These are phyloP conservation scores for Tigriopus californicus DNA, from an alignment of 2,888 invertebrate genomes.

Conservation along the genomic window DNA sequence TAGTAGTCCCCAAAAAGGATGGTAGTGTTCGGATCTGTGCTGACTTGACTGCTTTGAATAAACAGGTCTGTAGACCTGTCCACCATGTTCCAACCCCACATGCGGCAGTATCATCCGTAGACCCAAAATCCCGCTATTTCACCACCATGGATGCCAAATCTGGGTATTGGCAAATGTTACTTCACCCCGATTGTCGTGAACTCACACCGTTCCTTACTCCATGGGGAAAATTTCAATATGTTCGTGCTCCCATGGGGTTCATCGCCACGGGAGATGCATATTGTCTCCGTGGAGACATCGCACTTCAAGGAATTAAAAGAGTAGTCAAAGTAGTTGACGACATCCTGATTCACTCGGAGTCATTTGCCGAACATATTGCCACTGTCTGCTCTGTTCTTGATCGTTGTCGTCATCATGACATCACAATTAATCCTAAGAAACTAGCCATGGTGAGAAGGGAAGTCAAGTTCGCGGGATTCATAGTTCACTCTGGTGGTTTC, in stretches of 20 bases:
- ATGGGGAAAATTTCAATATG: not conserved
- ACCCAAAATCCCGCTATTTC: not conserved
- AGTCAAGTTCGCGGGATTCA: not conserved
- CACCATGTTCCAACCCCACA: constrained; percentile 12
- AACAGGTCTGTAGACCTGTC: constrained; percentile 4
- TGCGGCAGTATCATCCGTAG: constrained; percentile 6
- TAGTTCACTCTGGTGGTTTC: not conserved
- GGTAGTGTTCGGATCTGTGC: not conserved
- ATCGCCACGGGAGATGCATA: constrained; percentile 10
- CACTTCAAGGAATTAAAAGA: constrained; percentile 10
- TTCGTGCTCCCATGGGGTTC: constrained; percentile 15
- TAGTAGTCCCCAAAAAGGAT: constrained; percentile 5
- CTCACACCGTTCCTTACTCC: constrained; percentile 10
- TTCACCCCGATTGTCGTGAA: not conserved
- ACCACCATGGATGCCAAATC: constrained; percentile 4
- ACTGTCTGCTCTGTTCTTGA: not conserved
- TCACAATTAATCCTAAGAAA: constrained; percentile 1
- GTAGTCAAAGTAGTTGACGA: constrained; percentile 11
- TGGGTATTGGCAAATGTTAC: constrained; percentile 15
- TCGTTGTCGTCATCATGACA: constrained; percentile 6
- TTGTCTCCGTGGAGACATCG: constrained; percentile 10
- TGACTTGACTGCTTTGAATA: constrained; percentile 14
- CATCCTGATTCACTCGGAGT: not conserved
- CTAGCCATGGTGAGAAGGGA: not conserved
- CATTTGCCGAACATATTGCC: not conserved